These are phyloP conservation scores for Diachasmimorpha longicaudata DNA, from an alignment of 1,140 invertebrate genomes.

Conservation along the genomic window DNA sequence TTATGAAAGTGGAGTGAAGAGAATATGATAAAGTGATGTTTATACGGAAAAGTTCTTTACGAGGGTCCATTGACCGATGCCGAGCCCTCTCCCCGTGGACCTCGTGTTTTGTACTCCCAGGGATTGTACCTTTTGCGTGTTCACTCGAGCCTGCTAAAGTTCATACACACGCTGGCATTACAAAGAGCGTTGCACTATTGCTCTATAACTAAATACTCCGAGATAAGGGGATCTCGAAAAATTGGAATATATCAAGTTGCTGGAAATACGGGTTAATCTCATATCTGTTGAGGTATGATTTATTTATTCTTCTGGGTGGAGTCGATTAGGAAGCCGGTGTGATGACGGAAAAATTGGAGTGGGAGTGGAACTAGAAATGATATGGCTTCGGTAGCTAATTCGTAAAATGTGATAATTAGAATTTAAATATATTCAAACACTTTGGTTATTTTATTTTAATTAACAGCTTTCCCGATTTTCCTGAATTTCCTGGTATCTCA, in stretches of 20 bases:
- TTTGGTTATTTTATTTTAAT: too few species aligned
- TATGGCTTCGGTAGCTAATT: too few species aligned
- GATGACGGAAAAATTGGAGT: neutral
- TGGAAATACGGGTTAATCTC: neutral
- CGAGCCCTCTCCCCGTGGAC: neutral
- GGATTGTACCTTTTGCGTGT: conserved; percentile 11
- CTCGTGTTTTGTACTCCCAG: conserved; percentile 11
- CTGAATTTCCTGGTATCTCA: too few species aligned
- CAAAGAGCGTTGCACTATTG: conserved; percentile 2
- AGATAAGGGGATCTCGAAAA: neutral
- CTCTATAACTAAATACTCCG: neutral
- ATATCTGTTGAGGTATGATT: neutral
- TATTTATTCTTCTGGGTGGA: neutral
- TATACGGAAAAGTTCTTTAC: neutral
- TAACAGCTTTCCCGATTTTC: too few species aligned
- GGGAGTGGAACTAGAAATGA: neutral
- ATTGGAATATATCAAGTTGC: neutral
- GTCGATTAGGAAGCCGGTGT: neutral
- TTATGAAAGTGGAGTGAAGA: neutral
- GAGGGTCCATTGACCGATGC: conserved; percentile 17
- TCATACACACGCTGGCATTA: conserved; percentile 12
- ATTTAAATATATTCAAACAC: too few species aligned
- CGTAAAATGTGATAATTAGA: too few species aligned
- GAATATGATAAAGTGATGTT: neutral
- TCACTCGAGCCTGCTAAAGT: conserved; percentile 24